Conservation (phyloP, 2,797 vertebrate genomes). For the Protonibea diacanthus region DNA sequence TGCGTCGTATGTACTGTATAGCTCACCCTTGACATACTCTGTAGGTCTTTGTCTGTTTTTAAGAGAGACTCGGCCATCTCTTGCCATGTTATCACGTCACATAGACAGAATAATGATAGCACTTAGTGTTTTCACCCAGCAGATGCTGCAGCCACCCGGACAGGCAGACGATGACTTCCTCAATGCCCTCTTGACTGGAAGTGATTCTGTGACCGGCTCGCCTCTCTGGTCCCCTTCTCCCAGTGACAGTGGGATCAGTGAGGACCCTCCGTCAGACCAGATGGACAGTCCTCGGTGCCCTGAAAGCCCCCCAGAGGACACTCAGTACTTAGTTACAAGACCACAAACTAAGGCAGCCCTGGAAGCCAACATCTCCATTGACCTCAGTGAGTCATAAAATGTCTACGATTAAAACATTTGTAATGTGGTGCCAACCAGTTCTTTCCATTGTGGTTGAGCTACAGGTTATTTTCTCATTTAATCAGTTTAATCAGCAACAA, state of each 20-base stretch:
- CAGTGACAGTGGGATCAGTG: constrained; percentile 94
- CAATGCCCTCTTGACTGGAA: constrained; percentile 75
- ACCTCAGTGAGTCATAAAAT: constrained; percentile 82
- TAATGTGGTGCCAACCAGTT: background rate
- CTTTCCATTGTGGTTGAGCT: background rate
- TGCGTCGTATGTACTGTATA: background rate
- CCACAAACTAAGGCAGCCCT: constrained; percentile 56
- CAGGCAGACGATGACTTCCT: constrained; percentile 78
- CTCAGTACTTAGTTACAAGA: constrained; percentile 34
- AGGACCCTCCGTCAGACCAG: constrained; percentile 91
- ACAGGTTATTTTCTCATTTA: background rate
- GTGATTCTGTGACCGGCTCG: constrained; percentile 81
- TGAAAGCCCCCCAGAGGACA: constrained; percentile 71
- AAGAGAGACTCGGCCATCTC: background rate
- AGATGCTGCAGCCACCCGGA: constrained; percentile 72
- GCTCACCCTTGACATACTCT: background rate
- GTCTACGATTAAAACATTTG: background rate
- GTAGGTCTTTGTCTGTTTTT: background rate
- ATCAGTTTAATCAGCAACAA: background rate
- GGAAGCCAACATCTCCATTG: constrained; percentile 80
- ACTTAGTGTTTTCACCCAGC: constrained; percentile 28
- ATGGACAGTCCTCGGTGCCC: constrained; percentile 89
- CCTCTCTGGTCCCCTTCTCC: constrained; percentile 90
- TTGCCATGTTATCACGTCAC: constrained; percentile 4
- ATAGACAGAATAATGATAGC: constrained; percentile 37